Conservation (phyloP, 1,140 invertebrate genomes). For the Rhagoletis pomonella region DNA sequence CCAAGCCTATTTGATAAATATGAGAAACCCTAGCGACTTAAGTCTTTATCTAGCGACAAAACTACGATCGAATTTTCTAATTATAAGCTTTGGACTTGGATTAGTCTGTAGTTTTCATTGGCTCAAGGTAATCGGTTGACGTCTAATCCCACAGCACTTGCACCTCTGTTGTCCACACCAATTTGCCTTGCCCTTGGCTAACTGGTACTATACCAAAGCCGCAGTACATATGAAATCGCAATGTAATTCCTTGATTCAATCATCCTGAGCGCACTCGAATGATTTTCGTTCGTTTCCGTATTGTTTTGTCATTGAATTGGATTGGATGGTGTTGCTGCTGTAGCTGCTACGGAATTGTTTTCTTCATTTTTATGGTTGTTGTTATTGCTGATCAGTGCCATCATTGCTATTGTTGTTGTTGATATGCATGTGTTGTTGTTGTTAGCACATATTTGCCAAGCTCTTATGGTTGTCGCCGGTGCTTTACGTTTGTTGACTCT, state of each 20-base stretch:
- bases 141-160: not conserved
- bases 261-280: slow-evolving; percentile 23
- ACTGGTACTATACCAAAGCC: not conserved
- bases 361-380: not conserved
- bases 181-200: not conserved
- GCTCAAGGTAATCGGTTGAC: not conserved
- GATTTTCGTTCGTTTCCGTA: slow-evolving; percentile 44
- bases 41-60: too few species aligned
- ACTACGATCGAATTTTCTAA: too few species aligned
- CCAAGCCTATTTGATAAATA: too few species aligned
- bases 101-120: too few species aligned
- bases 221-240: slow-evolving; percentile 22
- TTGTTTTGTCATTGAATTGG: slow-evolving; percentile 46
- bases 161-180: not conserved
- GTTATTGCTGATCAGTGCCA: not conserved
- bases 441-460: slow-evolving; percentile 26
- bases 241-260: slow-evolving; percentile 47
- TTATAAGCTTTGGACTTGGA: too few species aligned
- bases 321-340: not conserved
- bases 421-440: slow-evolving; percentile 5
- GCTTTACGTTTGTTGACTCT: not conserved
- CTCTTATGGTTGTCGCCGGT: slow-evolving; percentile 15
- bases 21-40: too few species aligned
- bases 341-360: not conserved
- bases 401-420: not conserved